These are phyloP conservation scores for Antennarius maculatus DNA, from an alignment of 2,797 vertebrate species.

Conservation along the genomic window DNA sequence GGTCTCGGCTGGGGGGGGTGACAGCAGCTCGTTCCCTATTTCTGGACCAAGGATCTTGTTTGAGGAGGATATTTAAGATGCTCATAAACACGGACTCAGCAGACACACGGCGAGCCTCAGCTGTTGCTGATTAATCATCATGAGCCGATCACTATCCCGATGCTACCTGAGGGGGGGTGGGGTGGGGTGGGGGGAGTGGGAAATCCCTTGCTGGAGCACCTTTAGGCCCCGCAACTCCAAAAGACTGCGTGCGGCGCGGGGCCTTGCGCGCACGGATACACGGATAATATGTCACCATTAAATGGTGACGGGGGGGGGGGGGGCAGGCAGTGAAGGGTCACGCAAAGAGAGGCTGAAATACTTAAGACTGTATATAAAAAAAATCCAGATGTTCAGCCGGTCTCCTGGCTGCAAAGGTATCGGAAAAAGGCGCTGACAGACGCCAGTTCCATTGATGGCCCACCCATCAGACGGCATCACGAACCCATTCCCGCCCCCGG, in stretches of 20 bases:
- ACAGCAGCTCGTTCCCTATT: conserved; percentile 73
- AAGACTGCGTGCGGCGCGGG: conserved; percentile 2
- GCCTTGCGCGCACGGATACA: not conserved
- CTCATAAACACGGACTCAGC: conserved; percentile 89
- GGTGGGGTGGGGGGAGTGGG: too few species aligned
- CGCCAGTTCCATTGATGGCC: conserved; percentile 60
- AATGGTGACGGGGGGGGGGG: too few species aligned
- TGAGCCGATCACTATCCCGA: conserved; percentile 34
- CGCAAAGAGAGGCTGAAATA: not conserved
- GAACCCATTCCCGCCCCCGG: conserved; percentile 48
- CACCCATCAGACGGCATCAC: conserved; percentile 65
- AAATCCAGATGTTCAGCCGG: conserved; percentile 45
- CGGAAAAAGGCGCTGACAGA: conserved; percentile 38
- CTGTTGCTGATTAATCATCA: conserved; percentile 88
- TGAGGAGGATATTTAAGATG: conserved; percentile 87
- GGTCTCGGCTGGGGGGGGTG: conserved; percentile 1
- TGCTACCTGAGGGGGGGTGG: conserved; percentile 63
- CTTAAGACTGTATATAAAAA: not conserved
- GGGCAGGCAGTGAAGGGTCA: too few species aligned
- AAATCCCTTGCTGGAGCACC: conserved; percentile 64
- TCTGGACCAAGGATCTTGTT: conserved; percentile 82
- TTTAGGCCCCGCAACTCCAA: conserved; percentile 30
- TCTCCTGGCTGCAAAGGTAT: conserved; percentile 19
- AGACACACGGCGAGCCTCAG: conserved; percentile 85
- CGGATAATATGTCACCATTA: not conserved